These are phyloP conservation scores for Armadillidium nasatum DNA, from an alignment of 1,140 invertebrate genomes.

Conservation along the genomic window DNA sequence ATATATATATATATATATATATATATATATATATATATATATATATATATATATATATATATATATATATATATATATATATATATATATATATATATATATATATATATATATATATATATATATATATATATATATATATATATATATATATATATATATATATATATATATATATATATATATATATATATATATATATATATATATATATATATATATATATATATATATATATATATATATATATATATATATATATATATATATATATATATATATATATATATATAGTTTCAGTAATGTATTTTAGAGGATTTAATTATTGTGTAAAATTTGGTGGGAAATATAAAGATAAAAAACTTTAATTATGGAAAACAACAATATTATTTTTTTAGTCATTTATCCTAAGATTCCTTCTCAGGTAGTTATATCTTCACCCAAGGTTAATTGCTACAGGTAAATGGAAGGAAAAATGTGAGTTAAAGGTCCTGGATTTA, in stretches of 20 bases:
- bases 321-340: too few species aligned
- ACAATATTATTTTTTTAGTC: too few species aligned
- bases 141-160: slow-evolving; percentile 13
- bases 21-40: slow-evolving; percentile 9
- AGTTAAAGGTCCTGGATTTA: too few species aligned
- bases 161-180: neutral
- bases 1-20: neutral
- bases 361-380: too few species aligned
- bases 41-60: slow-evolving; percentile 7
- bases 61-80: slow-evolving; percentile 11
- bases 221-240: slow-evolving; percentile 11
- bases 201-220: neutral
- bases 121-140: slow-evolving; percentile 15
- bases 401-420: too few species aligned
- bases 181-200: slow-evolving; percentile 1
- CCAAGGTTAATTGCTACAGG: too few species aligned
- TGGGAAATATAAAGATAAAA: too few species aligned
- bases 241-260: slow-evolving; percentile 15
- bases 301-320: too few species aligned
- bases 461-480: too few species aligned
- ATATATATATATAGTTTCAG: neutral
- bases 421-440: too few species aligned
- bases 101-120: slow-evolving; percentile 7
- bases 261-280: slow-evolving; percentile 9
- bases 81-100: neutral